Evolutionary conservation across 2,888 invertebrate species (phyloP).

Genomic region (Chalcis sispes): DNA sequence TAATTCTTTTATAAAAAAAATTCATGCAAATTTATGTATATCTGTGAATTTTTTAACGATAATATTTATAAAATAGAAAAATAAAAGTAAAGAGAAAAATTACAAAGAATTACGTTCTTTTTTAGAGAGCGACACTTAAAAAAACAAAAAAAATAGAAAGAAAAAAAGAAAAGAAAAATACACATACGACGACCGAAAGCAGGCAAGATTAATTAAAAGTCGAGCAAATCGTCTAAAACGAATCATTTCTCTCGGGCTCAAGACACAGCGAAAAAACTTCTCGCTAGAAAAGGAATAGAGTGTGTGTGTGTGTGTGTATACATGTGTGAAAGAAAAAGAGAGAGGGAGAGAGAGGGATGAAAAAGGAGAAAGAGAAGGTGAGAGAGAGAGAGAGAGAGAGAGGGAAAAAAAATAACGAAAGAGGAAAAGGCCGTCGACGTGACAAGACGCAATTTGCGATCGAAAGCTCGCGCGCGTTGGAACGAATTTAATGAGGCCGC

Average conservation of each 20-base stretch:
- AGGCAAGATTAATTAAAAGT: slow-evolving; percentile 29
- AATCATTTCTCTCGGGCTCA: slow-evolving; percentile 15
- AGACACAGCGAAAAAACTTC: not conserved
- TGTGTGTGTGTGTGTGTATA: no score
- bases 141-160: not conserved
- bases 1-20: no score
- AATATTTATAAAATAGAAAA: no score
- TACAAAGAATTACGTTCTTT: no score
- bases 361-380: not conserved
- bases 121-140: no score
- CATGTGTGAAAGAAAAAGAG: not conserved
- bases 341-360: not conserved
- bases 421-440: not conserved
- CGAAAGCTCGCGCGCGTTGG: slow-evolving; percentile 21
- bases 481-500: slow-evolving; percentile 50
- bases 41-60: no score
- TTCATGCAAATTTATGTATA: no score
- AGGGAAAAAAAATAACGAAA: not conserved
- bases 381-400: not conserved
- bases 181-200: not conserved
- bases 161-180: no score
- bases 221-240: slow-evolving; percentile 24
- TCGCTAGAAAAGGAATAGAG: not conserved
- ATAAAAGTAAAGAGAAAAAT: no score
- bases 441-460: slow-evolving; percentile 51